phyloP scores from a whole-genome alignment of 2,888 invertebrate genomes.

The Agonopterix subpropinquella region DNA sequence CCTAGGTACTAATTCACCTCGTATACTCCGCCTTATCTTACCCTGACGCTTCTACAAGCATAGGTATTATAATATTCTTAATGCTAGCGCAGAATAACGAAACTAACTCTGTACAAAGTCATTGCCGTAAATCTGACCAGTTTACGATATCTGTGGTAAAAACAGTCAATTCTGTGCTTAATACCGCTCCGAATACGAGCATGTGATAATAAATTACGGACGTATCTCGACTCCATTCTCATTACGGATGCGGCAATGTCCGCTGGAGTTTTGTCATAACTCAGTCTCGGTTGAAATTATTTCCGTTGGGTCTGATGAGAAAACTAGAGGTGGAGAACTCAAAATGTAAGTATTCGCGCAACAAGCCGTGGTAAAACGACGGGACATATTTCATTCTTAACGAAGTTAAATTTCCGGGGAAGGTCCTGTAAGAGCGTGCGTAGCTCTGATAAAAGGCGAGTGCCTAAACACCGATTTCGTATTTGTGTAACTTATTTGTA shows the following conservation, averaged over 20 bases:
- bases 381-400: conserved; percentile 74
- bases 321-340: conserved; percentile 71
- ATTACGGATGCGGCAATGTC: conserved; percentile 75
- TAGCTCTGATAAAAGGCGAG: conserved; percentile 69
- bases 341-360: conserved; percentile 70
- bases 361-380: conserved; percentile 72
- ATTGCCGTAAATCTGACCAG: conserved; percentile 13
- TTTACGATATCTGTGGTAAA: conserved; percentile 30
- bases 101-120: conserved; percentile 10
- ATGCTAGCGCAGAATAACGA: conserved; percentile 15
- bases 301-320: conserved; percentile 73
- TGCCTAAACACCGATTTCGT: conserved; percentile 50
- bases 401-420: conserved; percentile 73
- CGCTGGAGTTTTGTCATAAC: conserved; percentile 75
- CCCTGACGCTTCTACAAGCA: conserved; percentile 24
- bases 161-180: conserved; percentile 43
- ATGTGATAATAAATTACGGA: conserved; percentile 67
- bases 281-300: conserved; percentile 75
- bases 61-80: conserved; percentile 27
- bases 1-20: conserved; percentile 51
- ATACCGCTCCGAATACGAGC: conserved; percentile 39
- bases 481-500: conserved; percentile 10
- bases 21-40: conserved; percentile 51
- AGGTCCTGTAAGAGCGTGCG: conserved; percentile 68
- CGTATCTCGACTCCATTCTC: conserved; percentile 72